Evolutionary conservation across 2,797 vertebrate genomes (phyloP), one percentile per base, ranked within the genome.

Genomic region (Melanotaenia trifasciata): DNA sequence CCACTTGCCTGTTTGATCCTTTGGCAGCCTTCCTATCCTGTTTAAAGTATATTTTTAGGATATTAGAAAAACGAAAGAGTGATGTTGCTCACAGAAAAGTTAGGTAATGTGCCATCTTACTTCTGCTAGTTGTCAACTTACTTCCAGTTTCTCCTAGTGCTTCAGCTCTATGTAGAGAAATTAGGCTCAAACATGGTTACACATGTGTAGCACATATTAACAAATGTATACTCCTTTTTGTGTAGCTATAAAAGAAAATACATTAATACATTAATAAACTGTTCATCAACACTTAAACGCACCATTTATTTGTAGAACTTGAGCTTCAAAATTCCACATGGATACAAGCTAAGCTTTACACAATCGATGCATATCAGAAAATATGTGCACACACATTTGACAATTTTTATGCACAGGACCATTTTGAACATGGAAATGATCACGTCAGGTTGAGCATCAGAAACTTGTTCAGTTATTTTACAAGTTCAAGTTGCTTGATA

Each of bases 1-100:
- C 84, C 87, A 87, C 88, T 89, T 91, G 87, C 89, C 86, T 84
- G 78, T 91, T 93, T 91, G 90, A 93, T 92, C 85, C 79, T 80
- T 91, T 91, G 90, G 91, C 89, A 92, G 80, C 76, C 78, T 83
- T 78, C 74, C 81, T 74, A 53, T 72, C 69, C 81, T 78, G 72
- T 81, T 91, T 82, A 76, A 83, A 84, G 84, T 77, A 62, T 93
- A 90, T 92, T 92, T 92, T 89, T 91, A 90, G 86, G 68, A 79
- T 84, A 81, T 87, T 80, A 85, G 75, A 72, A 73, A 76, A 73
- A 80, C 53, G 57, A 51, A 35, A 65, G 80, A 74, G 67, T 43
- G 79, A 88, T 75, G 85, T 87, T 84, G 79, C 86, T 70, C 76
- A 84, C 69, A 83, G 84, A 81, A 76, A 87, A 70, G 78, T 58